phyloP scores from a whole-genome alignment of 1,140 invertebrate species.

The Lutraria rhynchaena region DNA sequence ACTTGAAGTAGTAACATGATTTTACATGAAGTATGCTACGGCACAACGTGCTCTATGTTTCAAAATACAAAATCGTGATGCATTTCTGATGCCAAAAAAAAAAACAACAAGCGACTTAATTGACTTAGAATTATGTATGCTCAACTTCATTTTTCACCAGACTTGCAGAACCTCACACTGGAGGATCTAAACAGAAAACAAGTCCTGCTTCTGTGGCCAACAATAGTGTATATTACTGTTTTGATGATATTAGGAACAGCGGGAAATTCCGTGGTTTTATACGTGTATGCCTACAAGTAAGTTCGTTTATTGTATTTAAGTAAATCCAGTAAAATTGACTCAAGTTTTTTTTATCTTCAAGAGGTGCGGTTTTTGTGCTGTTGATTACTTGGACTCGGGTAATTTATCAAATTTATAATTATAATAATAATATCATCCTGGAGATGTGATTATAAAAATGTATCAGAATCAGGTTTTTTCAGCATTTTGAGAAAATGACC shows the following conservation, averaged over 20 bases:
- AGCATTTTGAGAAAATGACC: neutral
- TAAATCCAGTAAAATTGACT: neutral
- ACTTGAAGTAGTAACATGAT: no score
- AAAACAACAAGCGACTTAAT: neutral
- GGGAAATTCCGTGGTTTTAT: conserved; percentile 56
- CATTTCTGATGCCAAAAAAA: no score
- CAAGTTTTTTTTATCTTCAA: neutral
- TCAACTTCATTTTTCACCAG: neutral
- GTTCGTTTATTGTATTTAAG: neutral
- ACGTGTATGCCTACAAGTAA: conserved; percentile 45
- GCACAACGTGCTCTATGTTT: no score
- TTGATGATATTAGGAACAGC: conserved; percentile 58
- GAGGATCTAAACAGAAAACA: conserved; percentile 16
- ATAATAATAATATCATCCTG: neutral
- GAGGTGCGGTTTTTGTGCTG: no score
- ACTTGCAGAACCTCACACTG: neutral
- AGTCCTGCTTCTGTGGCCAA: conserved; percentile 36
- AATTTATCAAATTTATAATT: neutral
- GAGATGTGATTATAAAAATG: neutral
- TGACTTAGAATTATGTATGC: neutral
- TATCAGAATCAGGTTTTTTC: no score
- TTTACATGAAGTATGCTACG: no score
- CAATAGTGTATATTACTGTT: conserved; percentile 32
- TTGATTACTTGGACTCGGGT: neutral
- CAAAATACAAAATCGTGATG: no score